A percentile compares a stretch with the other conserved stretches of the same genome.
These are phyloP conservation scores for Zaprionus lachaisei DNA, from an alignment of 1,140 invertebrate genomes.

Conservation along the genomic window DNA sequence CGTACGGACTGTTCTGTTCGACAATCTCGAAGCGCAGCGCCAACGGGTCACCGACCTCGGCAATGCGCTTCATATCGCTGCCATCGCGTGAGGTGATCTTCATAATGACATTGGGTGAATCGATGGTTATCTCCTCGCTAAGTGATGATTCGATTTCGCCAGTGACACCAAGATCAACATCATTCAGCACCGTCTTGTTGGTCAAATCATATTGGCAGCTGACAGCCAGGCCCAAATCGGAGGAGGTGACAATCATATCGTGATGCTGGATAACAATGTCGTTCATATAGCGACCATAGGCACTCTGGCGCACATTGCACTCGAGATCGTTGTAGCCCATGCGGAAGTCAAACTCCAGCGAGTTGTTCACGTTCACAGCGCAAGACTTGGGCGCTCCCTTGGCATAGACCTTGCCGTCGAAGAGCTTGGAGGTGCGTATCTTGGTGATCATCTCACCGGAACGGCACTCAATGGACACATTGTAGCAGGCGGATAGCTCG, in stretches of 20 bases:
- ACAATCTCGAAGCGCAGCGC: conserved; percentile 96
- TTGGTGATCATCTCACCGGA: conserved; percentile 96
- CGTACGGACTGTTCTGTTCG: conserved; percentile 95
- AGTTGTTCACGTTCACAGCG: conserved; percentile 93
- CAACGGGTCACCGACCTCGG: conserved; percentile 95
- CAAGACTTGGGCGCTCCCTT: conserved; percentile 97
- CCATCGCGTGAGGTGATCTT: conserved; percentile 93
- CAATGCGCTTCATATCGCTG: conserved; percentile 91
- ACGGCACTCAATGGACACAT: conserved; percentile 95
- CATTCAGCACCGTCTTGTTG: conserved; percentile 96
- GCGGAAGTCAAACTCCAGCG: conserved; percentile 93
- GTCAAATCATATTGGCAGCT: conserved; percentile 97
- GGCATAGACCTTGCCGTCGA: conserved; percentile 97
- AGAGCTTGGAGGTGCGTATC: conserved; percentile 95
- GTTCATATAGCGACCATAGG: conserved; percentile 93
- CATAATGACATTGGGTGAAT: conserved; percentile 97
- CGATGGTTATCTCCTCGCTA: conserved; percentile 93
- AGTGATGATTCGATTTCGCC: conserved; percentile 92
- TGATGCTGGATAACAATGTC: conserved; percentile 97
- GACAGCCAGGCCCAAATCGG: conserved; percentile 96
- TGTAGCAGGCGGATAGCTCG: conserved; percentile 97
- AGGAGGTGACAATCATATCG: conserved; percentile 97
- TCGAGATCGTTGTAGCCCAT: conserved; percentile 96
- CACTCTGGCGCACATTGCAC: conserved; percentile 95
- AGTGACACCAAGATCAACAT: conserved; percentile 94